Percentiles rank a stretch among this genome's conserved stretches.
These are phyloP conservation scores for Panzeria rudis DNA, from an alignment of 2,888 invertebrate species.

Conservation along the genomic window DNA sequence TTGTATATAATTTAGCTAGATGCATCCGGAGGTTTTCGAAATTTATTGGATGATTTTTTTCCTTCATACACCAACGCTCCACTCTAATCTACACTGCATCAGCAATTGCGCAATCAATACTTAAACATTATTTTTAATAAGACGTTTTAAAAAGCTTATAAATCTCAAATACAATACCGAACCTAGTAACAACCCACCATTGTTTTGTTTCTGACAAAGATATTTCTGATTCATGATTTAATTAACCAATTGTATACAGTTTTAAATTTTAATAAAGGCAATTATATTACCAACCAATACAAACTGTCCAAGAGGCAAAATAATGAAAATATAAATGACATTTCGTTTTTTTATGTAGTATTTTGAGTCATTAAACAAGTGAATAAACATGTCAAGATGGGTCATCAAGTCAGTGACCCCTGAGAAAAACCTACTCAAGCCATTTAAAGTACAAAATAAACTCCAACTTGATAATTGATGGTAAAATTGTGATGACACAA, in stretches of 20 bases:
- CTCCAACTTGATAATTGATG: slow-evolving; percentile 46
- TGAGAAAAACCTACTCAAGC: slow-evolving; percentile 41
- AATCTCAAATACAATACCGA: slow-evolving; percentile 12
- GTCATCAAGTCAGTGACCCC: slow-evolving; percentile 32
- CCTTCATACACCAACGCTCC: too few relatives aligned
- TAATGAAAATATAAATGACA: slow-evolving; percentile 27
- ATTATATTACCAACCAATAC: slow-evolving; percentile 19
- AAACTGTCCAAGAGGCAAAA: slow-evolving; percentile 29
- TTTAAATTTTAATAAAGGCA: background rate
- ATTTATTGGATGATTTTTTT: too few relatives aligned
- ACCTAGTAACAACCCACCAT: slow-evolving; percentile 11
- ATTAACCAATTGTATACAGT: slow-evolving; percentile 41
- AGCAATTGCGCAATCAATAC: background rate
- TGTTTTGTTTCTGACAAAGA: slow-evolving; percentile 9
- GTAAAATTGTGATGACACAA: slow-evolving; percentile 52
- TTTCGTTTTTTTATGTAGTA: slow-evolving; percentile 1
- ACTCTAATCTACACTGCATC: too few relatives aligned
- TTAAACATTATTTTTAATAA: background rate
- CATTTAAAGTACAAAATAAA: slow-evolving; percentile 38
- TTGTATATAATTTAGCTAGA: too few relatives aligned
- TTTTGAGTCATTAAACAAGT: background rate
- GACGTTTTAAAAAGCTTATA: background rate
- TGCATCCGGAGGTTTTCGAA: too few relatives aligned
- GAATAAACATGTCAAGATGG: slow-evolving; percentile 4
- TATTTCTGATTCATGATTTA: slow-evolving; percentile 38